phyloP scores from a whole-genome alignment of 2,113 vertebrate genomes.

The Potamarius usumacintae region DNA sequence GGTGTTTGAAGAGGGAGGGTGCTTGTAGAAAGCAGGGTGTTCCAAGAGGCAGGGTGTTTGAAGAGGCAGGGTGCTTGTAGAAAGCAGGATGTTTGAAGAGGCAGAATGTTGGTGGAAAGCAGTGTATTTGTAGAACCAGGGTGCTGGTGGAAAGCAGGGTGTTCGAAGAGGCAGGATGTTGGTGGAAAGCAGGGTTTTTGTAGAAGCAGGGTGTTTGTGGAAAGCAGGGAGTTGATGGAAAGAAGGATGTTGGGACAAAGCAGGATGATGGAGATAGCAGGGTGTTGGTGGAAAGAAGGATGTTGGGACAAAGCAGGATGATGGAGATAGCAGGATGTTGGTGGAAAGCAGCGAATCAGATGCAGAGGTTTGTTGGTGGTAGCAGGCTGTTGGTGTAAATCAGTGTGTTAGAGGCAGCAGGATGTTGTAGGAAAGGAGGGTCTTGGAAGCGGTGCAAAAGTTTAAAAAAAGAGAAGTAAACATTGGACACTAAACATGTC shows the following conservation, averaged over 20 bases:
- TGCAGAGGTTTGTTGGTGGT: background rate
- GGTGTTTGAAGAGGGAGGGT: background rate
- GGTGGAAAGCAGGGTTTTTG: background rate
- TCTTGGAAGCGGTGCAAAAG: background rate
- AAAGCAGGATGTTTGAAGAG: background rate
- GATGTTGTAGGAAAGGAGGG: background rate
- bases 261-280: background rate
- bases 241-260: background rate
- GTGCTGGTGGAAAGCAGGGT: background rate
- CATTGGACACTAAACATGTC: background rate
- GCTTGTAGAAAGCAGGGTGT: background rate
- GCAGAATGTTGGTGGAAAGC: background rate
- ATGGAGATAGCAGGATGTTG: background rate
- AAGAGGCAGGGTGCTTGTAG: background rate
- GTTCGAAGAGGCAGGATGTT: background rate
- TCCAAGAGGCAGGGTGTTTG: background rate
- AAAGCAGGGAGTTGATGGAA: background rate
- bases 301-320: background rate
- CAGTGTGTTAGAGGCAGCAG: background rate
- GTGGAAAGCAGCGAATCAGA: background rate
- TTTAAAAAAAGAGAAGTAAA: background rate
- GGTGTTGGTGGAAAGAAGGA: background rate
- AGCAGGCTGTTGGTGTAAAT: background rate
- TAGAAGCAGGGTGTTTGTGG: background rate
- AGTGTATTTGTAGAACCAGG: background rate